These are phyloP conservation scores for Brachionus calyciflorus DNA, from an alignment of 1,140 invertebrate genomes.

Conservation along the genomic window DNA sequence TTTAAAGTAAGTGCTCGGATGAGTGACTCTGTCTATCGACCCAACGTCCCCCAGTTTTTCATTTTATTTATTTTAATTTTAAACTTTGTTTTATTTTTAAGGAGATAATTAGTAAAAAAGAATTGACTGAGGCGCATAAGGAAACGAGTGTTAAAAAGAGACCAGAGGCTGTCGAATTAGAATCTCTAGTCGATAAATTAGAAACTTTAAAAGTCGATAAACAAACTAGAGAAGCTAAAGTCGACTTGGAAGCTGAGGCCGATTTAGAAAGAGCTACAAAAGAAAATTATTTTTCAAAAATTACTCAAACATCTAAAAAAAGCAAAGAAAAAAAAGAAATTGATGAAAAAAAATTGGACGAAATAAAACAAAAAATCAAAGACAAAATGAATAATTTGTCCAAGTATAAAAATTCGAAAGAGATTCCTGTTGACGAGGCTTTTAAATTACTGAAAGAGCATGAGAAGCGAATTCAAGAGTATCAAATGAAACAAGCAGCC, in stretches of 20 bases:
- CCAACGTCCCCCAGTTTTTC: too few species aligned
- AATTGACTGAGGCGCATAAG: too few species aligned
- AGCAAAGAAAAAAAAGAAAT: conserved; percentile 21
- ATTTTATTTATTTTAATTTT: too few species aligned
- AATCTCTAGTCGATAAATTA: not conserved
- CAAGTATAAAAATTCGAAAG: conserved; percentile 9
- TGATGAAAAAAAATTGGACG: not conserved
- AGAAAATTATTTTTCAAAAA: conserved; percentile 36
- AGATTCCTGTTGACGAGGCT: conserved; percentile 33
- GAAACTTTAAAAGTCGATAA: not conserved
- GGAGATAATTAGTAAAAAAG: not conserved
- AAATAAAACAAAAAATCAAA: conserved; percentile 9
- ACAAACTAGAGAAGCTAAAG: not conserved
- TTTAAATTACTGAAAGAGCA: conserved; percentile 39
- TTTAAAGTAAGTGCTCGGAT: too few species aligned
- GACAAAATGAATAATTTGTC: not conserved
- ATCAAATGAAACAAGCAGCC: conserved; percentile 41
- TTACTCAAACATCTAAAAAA: not conserved
- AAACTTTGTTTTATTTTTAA: too few species aligned
- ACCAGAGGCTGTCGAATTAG: not conserved
- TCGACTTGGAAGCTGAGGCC: too few species aligned
- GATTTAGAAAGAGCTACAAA: not conserved
- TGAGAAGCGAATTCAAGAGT: conserved; percentile 38
- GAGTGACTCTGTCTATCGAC: too few species aligned
- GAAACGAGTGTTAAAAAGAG: not conserved